These are phyloP conservation scores for Drosophila mimetica DNA, from an alignment of 2,888 invertebrate genomes.

Conservation along the genomic window DNA sequence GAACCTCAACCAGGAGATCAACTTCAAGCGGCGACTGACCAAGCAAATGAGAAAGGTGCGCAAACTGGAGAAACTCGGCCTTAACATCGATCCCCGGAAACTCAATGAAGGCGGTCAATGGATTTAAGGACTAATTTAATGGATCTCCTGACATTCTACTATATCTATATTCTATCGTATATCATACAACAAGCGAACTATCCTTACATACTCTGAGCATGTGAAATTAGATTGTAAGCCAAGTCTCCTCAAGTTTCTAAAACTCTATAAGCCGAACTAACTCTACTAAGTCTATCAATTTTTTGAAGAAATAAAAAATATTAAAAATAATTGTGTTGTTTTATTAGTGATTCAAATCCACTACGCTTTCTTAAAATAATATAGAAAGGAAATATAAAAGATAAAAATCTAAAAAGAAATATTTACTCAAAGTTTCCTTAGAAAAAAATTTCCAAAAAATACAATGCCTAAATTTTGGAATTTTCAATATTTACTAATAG, in stretches of 20 bases:
- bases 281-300: slow-evolving; percentile 10
- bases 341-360: no score
- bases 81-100: slow-evolving; percentile 67
- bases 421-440: background rate
- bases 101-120: slow-evolving; percentile 42
- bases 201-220: slow-evolving; percentile 69
- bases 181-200: slow-evolving; percentile 9
- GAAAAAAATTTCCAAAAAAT: background rate
- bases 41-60: slow-evolving; percentile 66
- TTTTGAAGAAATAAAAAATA: slow-evolving; percentile 12
- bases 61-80: slow-evolving; percentile 65
- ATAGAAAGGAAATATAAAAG: no score
- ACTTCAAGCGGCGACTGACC: slow-evolving; percentile 63
- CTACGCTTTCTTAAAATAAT: no score
- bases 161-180: background rate
- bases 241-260: slow-evolving; percentile 54
- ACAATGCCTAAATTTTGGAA: background rate
- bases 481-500: background rate
- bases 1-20: slow-evolving; percentile 70
- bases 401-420: no score
- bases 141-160: background rate
- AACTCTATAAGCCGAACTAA: slow-evolving; percentile 52
- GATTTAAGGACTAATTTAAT: slow-evolving; percentile 37
- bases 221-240: slow-evolving; percentile 53
- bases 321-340: background rate